A percentile compares a stretch with the other conserved stretches of the same genome.
These are phyloP conservation scores for Papilio aristodemus DNA, from an alignment of 1,140 invertebrate species.

Conservation along the genomic window DNA sequence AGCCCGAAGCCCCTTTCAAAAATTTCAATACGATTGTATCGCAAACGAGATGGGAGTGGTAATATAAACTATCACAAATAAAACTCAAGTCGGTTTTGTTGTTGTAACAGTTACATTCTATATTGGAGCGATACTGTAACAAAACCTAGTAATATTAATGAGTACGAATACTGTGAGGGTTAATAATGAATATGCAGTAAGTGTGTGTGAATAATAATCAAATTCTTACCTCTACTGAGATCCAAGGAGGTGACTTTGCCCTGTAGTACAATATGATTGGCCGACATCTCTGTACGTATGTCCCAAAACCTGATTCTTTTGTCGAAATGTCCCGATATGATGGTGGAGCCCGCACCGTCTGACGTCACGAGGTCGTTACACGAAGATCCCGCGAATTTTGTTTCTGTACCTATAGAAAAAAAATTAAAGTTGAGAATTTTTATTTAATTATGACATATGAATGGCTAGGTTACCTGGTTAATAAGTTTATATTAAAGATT, in stretches of 20 bases:
- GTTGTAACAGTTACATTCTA: slow-evolving; percentile 10
- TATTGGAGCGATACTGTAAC: not conserved
- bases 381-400: slow-evolving; percentile 97
- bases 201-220: slow-evolving; percentile 28
- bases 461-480: too few relatives aligned
- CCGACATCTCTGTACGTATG: slow-evolving; percentile 88
- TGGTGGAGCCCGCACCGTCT: slow-evolving; percentile 92
- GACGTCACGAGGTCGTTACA: slow-evolving; percentile 97
- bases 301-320: slow-evolving; percentile 99
- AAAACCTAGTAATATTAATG: not conserved
- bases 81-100: slow-evolving; percentile 2
- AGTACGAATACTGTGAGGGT: too few relatives aligned
- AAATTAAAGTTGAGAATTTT: not conserved
- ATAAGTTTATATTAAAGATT: too few relatives aligned
- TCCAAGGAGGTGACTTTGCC: slow-evolving; percentile 98
- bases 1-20: slow-evolving; percentile 34
- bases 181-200: not conserved
- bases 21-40: slow-evolving; percentile 18
- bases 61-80: slow-evolving; percentile 9
- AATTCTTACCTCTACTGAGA: slow-evolving; percentile 90
- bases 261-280: slow-evolving; percentile 92
- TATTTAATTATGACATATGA: too few relatives aligned
- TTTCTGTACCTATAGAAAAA: slow-evolving; percentile 89
- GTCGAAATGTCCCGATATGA: slow-evolving; percentile 98
- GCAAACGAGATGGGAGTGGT: slow-evolving; percentile 11